Percentiles rank a stretch among this genome's conserved stretches.
Conservation (phyloP, 2,797 vertebrate species). For the Periparus ater region DNA sequence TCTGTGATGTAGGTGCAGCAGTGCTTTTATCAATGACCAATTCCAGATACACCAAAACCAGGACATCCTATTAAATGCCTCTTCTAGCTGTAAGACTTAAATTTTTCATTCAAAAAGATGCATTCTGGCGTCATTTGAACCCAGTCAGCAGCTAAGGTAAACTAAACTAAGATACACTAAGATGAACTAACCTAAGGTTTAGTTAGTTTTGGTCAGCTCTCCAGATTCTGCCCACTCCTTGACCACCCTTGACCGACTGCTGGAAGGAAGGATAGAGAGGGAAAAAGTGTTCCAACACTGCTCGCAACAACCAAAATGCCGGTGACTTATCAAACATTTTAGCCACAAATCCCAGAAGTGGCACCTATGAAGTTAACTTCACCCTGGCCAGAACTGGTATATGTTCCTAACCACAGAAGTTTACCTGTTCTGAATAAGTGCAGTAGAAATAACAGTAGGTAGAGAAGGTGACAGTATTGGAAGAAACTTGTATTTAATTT, state of each 20-base stretch:
- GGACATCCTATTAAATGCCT: background rate
- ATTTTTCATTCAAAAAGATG: background rate
- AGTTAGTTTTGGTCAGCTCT: background rate
- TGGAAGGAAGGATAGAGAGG: background rate
- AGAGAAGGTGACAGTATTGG: background rate
- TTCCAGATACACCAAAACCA: background rate
- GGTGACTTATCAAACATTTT: background rate
- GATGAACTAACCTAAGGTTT: background rate
- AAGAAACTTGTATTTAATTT: background rate
- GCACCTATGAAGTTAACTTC: background rate
- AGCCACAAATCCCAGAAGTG: background rate
- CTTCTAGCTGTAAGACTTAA: background rate
- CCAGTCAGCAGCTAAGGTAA: background rate
- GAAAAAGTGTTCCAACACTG: background rate
- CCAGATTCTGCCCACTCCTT: background rate
- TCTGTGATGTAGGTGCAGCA: background rate
- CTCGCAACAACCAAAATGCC: background rate
- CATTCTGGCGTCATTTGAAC: background rate
- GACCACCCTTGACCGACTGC: background rate
- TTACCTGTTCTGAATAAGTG: background rate
- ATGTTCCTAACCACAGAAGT: background rate
- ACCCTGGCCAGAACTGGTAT: accelerated
- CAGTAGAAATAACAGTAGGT: background rate
- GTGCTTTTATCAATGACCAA: background rate
- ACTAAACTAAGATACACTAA: background rate